Evolutionary conservation across 2,888 invertebrate genomes (phyloP).

Genomic region (Eubasilissa splendida): DNA sequence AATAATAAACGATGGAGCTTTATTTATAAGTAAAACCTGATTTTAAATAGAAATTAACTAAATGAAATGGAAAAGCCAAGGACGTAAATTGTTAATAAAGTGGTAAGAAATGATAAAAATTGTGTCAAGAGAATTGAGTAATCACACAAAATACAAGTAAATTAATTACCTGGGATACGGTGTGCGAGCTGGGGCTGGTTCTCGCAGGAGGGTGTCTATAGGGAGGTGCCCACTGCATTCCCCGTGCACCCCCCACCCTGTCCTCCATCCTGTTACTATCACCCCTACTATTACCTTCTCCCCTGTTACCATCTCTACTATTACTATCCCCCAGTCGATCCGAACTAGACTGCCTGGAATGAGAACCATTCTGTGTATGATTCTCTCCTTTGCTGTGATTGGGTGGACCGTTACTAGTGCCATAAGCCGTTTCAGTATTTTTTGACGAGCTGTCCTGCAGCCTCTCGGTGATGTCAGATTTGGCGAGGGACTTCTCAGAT

Average conservation of each 20-base stretch:
- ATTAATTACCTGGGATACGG: slow-evolving; percentile 54
- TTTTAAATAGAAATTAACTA: no score
- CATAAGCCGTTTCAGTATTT: slow-evolving; percentile 37
- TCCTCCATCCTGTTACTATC: slow-evolving; percentile 40
- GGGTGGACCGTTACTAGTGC: slow-evolving; percentile 37
- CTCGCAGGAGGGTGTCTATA: slow-evolving; percentile 66
- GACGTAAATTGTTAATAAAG: no score
- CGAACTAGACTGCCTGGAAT: slow-evolving; percentile 54
- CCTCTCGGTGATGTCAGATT: slow-evolving; percentile 67
- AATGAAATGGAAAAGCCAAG: no score
- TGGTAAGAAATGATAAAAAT: no score
- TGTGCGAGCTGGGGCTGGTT: slow-evolving; percentile 59
- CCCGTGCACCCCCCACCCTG: slow-evolving; percentile 44
- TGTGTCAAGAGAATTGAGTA: no score
- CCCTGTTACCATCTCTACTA: background rate
- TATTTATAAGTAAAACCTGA: no score
- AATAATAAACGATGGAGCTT: no score
- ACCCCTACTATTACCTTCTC: slow-evolving; percentile 39
- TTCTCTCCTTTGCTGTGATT: slow-evolving; percentile 33
- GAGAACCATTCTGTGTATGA: slow-evolving; percentile 52
- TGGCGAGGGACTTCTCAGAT: slow-evolving; percentile 69
- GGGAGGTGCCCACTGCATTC: slow-evolving; percentile 62
- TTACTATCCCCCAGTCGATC: slow-evolving; percentile 54
- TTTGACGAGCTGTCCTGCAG: slow-evolving; percentile 66
- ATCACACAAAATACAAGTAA: no score